These are phyloP conservation scores for Seira ritae DNA, from an alignment of 2,888 invertebrate genomes.

Conservation along the genomic window DNA sequence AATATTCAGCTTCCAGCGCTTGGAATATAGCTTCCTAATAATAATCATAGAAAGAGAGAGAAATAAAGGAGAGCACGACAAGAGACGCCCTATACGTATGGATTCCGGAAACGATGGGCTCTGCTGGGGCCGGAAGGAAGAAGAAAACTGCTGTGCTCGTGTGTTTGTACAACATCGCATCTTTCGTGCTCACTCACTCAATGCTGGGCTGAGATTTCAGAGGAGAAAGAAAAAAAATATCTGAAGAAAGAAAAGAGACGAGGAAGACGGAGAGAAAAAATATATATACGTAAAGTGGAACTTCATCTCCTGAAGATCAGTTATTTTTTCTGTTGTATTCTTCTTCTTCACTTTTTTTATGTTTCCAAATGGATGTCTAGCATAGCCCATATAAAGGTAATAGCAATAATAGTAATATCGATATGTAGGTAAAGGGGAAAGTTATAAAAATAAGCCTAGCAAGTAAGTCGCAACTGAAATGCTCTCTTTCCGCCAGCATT, in stretches of 20 bases:
- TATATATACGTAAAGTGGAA: slow-evolving; percentile 55
- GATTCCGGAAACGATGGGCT: slow-evolving; percentile 64
- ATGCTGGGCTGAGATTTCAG: background rate
- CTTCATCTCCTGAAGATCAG: slow-evolving; percentile 48
- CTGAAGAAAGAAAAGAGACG: too few relatives aligned
- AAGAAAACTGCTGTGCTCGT: slow-evolving; percentile 48
- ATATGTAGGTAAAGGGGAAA: background rate
- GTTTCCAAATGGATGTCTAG: background rate
- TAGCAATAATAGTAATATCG: too few relatives aligned
- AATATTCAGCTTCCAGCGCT: too few relatives aligned
- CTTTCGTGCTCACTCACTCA: slow-evolving; percentile 19
- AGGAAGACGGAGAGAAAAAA: slow-evolving; percentile 25
- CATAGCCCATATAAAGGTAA: slow-evolving; percentile 7
- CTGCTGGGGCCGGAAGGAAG: slow-evolving; percentile 65
- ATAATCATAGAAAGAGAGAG: background rate
- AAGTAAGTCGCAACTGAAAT: slow-evolving; percentile 31
- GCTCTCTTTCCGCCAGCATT: slow-evolving; percentile 54
- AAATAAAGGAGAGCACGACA: background rate
- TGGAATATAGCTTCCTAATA: too few relatives aligned
- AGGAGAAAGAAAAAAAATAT: too few relatives aligned
- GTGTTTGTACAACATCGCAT: slow-evolving; percentile 25
- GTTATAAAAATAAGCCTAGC: too few relatives aligned
- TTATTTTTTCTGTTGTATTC: background rate
- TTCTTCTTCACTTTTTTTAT: background rate
- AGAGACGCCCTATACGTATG: slow-evolving; percentile 38